phyloP scores from a whole-genome alignment of 1,140 invertebrate genomes.

The Nasonia longicornis region DNA sequence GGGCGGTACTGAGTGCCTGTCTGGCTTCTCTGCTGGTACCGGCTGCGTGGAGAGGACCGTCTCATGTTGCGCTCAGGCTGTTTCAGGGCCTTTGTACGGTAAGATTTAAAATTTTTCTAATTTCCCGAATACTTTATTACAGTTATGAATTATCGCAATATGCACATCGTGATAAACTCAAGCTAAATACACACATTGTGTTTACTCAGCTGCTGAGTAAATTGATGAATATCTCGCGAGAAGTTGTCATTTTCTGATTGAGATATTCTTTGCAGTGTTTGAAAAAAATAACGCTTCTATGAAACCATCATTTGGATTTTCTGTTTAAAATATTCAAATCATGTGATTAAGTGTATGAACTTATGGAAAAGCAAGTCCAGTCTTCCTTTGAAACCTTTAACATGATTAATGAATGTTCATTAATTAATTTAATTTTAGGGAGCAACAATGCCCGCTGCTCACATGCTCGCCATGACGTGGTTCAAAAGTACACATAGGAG shows the following conservation, averaged over 20 bases:
- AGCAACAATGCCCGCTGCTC: conserved; percentile 73
- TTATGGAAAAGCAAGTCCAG: too few relatives aligned
- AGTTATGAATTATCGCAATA: not conserved
- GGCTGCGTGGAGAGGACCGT: conserved; percentile 72
- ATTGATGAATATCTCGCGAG: too few relatives aligned
- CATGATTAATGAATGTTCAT: too few relatives aligned
- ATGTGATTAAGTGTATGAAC: too few relatives aligned
- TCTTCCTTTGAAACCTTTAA: too few relatives aligned
- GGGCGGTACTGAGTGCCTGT: conserved; percentile 71
- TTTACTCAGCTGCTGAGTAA: not conserved
- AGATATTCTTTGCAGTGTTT: not conserved
- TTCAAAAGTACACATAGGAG: conserved; percentile 72
- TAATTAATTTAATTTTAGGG: conserved; percentile 61
- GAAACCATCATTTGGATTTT: too few relatives aligned
- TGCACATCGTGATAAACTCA: not conserved
- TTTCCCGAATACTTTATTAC: conserved; percentile 12
- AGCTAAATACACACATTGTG: not conserved
- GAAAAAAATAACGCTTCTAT: not conserved
- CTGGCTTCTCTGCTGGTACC: conserved; percentile 70
- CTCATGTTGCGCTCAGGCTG: conserved; percentile 71
- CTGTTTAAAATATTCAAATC: not conserved
- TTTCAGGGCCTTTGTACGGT: conserved; percentile 73
- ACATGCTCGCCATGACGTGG: conserved; percentile 74
- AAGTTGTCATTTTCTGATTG: not conserved
- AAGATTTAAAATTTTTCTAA: conserved; percentile 46